Evolutionary conservation across 1,140 invertebrate genomes (phyloP).

Genomic region (Doryteuthis pealeii): DNA sequence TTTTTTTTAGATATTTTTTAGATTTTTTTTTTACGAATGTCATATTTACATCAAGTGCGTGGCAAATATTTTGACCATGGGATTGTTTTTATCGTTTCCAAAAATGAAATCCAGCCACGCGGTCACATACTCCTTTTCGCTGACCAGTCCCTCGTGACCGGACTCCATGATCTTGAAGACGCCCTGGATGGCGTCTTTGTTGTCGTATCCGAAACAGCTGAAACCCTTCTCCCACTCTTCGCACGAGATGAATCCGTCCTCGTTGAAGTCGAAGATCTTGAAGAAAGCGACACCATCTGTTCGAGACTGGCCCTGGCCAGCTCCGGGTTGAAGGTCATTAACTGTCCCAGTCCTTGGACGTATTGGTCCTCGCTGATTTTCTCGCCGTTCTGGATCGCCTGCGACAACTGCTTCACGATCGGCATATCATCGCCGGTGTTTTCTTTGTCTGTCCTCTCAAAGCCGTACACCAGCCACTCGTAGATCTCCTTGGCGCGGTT

Average conservation of each 20-base stretch:
- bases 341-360: constrained; percentile 18
- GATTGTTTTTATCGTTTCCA: constrained; percentile 14
- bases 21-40: background rate
- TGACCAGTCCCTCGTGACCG: constrained; percentile 14
- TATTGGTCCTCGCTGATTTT: constrained; percentile 24
- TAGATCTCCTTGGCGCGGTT: constrained; percentile 13
- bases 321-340: constrained; percentile 10
- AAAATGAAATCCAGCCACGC: constrained; percentile 29
- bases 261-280: constrained; percentile 25
- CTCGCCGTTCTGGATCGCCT: constrained; percentile 13
- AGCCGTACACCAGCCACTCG: constrained; percentile 25
- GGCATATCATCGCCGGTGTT: constrained; percentile 13
- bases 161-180: constrained; percentile 20
- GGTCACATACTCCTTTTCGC: constrained; percentile 19
- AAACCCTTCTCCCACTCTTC: constrained; percentile 21
- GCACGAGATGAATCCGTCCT: constrained; percentile 19
- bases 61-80: constrained; percentile 24
- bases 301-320: constrained; percentile 19
- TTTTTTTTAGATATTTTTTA: too few species aligned
- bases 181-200: constrained; percentile 16
- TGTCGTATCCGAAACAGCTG: constrained; percentile 24
- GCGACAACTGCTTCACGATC: constrained; percentile 11
- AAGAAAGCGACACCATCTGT: constrained; percentile 24
- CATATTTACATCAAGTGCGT: constrained; percentile 15
- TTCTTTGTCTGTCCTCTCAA: constrained; percentile 20